Conservation (phyloP, 2,888 invertebrate species). For the Gisinianus flammeolus region DNA sequence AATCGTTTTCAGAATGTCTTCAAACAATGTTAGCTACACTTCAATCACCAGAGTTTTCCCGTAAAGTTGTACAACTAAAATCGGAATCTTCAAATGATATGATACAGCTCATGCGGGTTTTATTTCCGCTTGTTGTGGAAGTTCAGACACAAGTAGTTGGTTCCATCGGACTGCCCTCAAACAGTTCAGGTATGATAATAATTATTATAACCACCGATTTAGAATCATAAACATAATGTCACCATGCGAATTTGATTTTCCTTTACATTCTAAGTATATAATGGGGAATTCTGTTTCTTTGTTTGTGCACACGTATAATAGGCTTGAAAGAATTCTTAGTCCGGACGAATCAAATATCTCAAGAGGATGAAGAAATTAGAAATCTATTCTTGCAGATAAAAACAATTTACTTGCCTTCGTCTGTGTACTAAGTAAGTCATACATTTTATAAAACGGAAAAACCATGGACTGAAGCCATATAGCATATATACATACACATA, state of each 20-base stretch:
- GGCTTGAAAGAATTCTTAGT: conserved; percentile 44
- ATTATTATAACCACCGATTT: no score
- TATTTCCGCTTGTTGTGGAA: conserved; percentile 39
- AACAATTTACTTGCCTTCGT: conserved; percentile 39
- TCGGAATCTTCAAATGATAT: conserved; percentile 33
- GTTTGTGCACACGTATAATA: not conserved
- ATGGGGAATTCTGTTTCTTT: not conserved
- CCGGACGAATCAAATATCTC: conserved; percentile 35
- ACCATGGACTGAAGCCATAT: no score
- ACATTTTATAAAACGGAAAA: no score
- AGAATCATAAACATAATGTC: not conserved
- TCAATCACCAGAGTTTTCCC: conserved; percentile 22
- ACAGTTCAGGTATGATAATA: conserved; percentile 26
- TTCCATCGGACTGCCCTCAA: conserved; percentile 31
- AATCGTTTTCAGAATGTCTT: conserved; percentile 41
- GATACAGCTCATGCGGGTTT: conserved; percentile 30
- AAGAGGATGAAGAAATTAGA: conserved; percentile 36
- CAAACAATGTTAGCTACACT: conserved; percentile 38
- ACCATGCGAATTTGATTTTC: not conserved
- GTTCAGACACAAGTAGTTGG: conserved; percentile 34
- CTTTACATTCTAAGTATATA: not conserved
- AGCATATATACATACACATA: not conserved
- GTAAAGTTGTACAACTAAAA: conserved; percentile 30
- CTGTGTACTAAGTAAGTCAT: conserved; percentile 20
- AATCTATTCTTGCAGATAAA: conserved; percentile 34